These are phyloP conservation scores for Cyanoramphus novaezelandiae DNA, from an alignment of 2,113 vertebrate species.

Conservation along the genomic window DNA sequence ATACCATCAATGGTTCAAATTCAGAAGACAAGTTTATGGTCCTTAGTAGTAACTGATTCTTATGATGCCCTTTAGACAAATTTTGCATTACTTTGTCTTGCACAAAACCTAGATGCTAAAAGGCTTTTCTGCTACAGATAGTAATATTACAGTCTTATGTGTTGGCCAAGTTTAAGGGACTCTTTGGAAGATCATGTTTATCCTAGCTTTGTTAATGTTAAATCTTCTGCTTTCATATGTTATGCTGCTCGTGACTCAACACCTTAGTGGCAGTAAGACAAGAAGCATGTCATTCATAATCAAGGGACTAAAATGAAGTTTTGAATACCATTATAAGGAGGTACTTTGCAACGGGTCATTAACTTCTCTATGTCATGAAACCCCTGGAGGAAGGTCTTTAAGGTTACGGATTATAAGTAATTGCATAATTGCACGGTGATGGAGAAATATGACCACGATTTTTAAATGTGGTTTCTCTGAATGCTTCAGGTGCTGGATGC, in stretches of 20 bases:
- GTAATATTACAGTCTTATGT: not conserved
- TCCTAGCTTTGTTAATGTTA: not conserved
- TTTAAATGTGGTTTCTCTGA: not conserved
- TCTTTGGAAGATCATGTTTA: not conserved
- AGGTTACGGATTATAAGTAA: not conserved
- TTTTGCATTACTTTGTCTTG: not conserved
- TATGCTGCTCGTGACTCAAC: not conserved
- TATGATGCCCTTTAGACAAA: not conserved
- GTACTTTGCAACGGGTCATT: not conserved
- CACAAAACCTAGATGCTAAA: not conserved
- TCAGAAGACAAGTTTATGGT: not conserved
- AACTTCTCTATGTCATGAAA: not conserved
- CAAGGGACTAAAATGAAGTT: slow-evolving; percentile 10
- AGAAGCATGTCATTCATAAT: not conserved
- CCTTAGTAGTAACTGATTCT: not conserved
- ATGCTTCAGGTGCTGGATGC: not conserved
- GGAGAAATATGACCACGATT: not conserved
- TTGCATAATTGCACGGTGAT: not conserved
- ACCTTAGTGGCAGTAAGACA: not conserved
- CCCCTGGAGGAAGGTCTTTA: not conserved
- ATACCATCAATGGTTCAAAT: not conserved
- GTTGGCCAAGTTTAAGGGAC: not conserved
- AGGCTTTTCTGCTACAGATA: not conserved
- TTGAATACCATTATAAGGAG: not conserved
- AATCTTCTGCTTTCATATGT: not conserved